A percentile compares a stretch with the other conserved stretches of the same genome.
Conservation (phyloP, 2,888 invertebrate species). For the Parapristionchus giblindavisi region DNA sequence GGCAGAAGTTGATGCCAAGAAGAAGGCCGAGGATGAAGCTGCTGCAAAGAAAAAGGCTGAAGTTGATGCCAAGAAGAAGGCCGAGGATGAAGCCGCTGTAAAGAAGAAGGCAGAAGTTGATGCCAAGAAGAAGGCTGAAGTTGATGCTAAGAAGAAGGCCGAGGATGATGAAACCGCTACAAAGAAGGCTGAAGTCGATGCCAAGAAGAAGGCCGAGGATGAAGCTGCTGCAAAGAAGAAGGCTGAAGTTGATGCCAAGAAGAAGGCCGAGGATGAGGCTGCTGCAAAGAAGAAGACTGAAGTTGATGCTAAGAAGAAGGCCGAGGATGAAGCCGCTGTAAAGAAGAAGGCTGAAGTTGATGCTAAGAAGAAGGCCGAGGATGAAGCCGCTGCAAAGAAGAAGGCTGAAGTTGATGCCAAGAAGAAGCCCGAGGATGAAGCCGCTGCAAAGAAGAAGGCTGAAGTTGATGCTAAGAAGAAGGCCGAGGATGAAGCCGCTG, state of each 20-base stretch:
- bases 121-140: no score
- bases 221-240: constrained; percentile 10
- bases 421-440: no score
- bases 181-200: background rate
- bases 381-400: no score
- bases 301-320: constrained; percentile 19
- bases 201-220: background rate
- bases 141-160: background rate
- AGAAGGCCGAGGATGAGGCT: constrained; percentile 9
- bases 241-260: background rate
- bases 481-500: background rate
- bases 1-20: constrained; percentile 3
- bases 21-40: background rate
- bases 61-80: constrained; percentile 30
- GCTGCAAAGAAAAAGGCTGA: background rate
- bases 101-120: no score
- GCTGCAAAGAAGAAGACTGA: background rate
- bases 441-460: background rate
- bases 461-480: background rate
- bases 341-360: background rate
- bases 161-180: background rate
- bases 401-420: no score
- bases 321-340: background rate
- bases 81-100: background rate
- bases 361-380: background rate